Evolutionary conservation across 2,797 vertebrate species (phyloP).

Genomic region (Mormyrus hasselquistii): DNA sequence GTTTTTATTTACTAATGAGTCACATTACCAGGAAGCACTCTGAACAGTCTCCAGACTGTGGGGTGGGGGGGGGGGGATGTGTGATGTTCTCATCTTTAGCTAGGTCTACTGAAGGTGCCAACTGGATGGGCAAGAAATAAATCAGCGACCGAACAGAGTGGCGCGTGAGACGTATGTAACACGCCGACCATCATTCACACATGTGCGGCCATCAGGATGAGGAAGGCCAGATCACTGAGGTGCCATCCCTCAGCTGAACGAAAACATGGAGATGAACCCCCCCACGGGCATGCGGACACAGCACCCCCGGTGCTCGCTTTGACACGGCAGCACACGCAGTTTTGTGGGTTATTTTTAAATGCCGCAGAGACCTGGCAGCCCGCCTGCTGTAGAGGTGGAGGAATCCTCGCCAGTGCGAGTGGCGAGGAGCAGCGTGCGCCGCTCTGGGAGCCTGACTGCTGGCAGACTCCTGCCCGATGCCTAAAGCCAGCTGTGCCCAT

Average conservation of each 20-base stretch:
- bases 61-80: not conserved
- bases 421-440: not conserved
- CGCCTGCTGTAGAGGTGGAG: conserved; percentile 18
- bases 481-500: not conserved
- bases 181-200: not conserved
- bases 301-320: not conserved
- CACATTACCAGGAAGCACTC: not conserved
- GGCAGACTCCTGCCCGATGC: not conserved
- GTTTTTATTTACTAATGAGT: not conserved
- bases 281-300: not conserved
- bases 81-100: not conserved
- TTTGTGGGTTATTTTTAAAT: conserved; percentile 41
- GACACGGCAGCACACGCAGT: not conserved
- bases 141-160: not conserved
- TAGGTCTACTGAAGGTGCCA: not conserved
- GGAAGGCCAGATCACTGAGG: not conserved
- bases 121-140: not conserved
- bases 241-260: not conserved
- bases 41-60: not conserved
- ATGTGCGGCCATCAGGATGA: not conserved
- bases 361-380: conserved; percentile 29
- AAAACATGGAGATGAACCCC: not conserved
- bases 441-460: not conserved
- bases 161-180: not conserved
- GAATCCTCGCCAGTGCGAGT: conserved; percentile 34